Evolutionary conservation across 2,113 vertebrate genomes (phyloP), one percentile per base, ranked within the genome.

Genomic region (Loxodonta africana): DNA sequence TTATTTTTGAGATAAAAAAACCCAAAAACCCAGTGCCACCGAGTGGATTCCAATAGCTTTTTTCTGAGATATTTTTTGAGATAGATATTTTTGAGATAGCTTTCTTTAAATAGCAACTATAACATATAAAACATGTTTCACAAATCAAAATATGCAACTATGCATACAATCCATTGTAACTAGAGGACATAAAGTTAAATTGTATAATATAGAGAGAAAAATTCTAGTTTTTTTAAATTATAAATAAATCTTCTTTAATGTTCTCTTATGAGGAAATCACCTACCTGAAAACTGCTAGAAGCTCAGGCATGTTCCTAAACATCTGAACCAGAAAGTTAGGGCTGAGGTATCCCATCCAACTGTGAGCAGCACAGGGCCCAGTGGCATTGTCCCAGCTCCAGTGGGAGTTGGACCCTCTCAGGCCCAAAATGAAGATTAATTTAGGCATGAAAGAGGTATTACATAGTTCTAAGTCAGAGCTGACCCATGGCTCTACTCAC

Each of bases 261-360:
- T 76, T 93, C 41, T 90, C 33, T 78, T 80, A 85, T 51, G 6
- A 95, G 87, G 82, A 48, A 95, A 95, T 95, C 82, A 97, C 96
- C 96, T 92, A 96, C 92, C 95, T 94, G 96, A 90, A 93, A 85
- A 91, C 78, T 96, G 90, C 60, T 88, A 93, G 20, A 90, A 85
- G 65, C 67, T 93, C 48, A 96, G 86, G 63, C 30, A 84, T 63
- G 69, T 78, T 94, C 69, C 78, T 92, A 93, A 91, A 60, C 57
- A 93, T 85, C n/a, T 94, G 48, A 88, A 76, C 48, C 94, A 91
- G 41, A 86, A 91, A 83, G 26, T 89, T 25, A 94, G 85, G 88
- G 30, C 77, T 90, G 23, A 91, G 30, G 25, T 84, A 94, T 44
- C 44, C 53, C 91, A 53, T 81, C 89, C 82, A 92, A 28, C 25